Conservation (phyloP, 2,113 vertebrate genomes). For the Alligator sinensis region DNA sequence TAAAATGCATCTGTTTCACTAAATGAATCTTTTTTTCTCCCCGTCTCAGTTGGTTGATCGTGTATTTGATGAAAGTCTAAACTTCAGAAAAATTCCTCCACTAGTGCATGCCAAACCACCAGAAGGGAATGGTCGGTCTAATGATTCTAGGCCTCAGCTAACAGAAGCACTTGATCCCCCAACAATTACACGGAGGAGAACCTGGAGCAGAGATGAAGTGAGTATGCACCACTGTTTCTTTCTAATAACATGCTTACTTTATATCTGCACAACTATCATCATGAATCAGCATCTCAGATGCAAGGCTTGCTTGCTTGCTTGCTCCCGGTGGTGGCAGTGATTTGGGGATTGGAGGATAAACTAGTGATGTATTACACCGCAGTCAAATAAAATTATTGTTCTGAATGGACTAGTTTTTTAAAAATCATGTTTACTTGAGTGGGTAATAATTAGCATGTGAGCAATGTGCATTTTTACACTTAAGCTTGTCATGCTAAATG, state of each 20-base stretch:
- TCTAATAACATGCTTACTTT: background rate
- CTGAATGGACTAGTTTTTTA: background rate
- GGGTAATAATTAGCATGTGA: background rate
- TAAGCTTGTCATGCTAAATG: background rate
- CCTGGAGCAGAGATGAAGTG: conserved; percentile 98
- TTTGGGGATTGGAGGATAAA: background rate
- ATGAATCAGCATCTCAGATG: background rate
- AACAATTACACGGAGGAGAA: conserved; percentile 91
- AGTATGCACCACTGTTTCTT: conserved; percentile 55
- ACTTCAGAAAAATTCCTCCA: conserved; percentile 97
- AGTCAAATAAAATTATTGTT: no score
- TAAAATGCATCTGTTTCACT: conserved; percentile 47
- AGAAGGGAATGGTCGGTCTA: conserved; percentile 88
- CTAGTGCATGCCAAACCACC: conserved; percentile 88
- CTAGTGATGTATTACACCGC: rapidly evolving
- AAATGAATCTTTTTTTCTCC: conserved; percentile 53
- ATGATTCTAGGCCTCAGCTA: conserved; percentile 86
- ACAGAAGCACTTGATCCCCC: conserved; percentile 89
- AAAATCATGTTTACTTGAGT: background rate
- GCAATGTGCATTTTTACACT: background rate
- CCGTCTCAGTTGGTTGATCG: conserved; percentile 91
- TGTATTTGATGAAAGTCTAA: conserved; percentile 98
- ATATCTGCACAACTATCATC: background rate
- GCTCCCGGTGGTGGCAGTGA: background rate
- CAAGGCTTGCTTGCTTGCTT: background rate